phyloP scores from a whole-genome alignment of 2,888 invertebrate genomes.

The Tryphoninae sp. region DNA sequence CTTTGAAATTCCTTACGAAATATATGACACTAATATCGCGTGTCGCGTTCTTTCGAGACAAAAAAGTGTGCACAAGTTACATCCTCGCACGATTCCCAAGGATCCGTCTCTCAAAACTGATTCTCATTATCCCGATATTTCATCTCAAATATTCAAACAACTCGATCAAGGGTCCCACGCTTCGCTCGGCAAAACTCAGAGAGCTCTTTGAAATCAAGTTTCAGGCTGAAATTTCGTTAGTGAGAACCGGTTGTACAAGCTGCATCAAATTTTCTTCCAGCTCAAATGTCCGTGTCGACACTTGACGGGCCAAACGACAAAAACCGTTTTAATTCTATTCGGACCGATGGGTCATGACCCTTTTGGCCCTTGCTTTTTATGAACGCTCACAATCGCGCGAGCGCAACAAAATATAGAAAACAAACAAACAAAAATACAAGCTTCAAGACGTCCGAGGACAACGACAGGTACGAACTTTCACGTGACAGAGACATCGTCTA shows the following conservation, averaged over 20 bases:
- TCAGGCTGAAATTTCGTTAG: not conserved
- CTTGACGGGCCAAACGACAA: slow-evolving; percentile 3
- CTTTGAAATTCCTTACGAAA: not conserved
- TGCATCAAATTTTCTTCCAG: not conserved
- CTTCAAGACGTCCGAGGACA: not conserved
- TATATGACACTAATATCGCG: not conserved
- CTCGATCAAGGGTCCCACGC: not conserved
- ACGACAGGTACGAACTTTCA: slow-evolving; percentile 48
- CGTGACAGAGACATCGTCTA: slow-evolving; percentile 49
- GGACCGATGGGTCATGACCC: slow-evolving; percentile 28
- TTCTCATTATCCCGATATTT: not conserved
- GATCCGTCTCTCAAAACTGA: too few relatives aligned
- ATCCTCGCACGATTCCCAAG: too few relatives aligned
- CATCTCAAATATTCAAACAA: not conserved
- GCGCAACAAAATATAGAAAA: not conserved
- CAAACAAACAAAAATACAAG: not conserved
- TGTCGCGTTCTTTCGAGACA: not conserved
- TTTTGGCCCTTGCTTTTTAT: not conserved
- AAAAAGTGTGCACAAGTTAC: too few relatives aligned
- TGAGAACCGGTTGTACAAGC: not conserved
- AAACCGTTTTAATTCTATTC: slow-evolving; percentile 5
- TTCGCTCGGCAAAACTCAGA: not conserved
- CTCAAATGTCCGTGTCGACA: not conserved
- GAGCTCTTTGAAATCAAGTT: not conserved
- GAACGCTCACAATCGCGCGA: not conserved